A percentile compares a stretch with the other conserved stretches of the same genome.
Evolutionary conservation across 2,888 invertebrate genomes (phyloP).

Genomic region (Sphaerophoria taeniata): DNA sequence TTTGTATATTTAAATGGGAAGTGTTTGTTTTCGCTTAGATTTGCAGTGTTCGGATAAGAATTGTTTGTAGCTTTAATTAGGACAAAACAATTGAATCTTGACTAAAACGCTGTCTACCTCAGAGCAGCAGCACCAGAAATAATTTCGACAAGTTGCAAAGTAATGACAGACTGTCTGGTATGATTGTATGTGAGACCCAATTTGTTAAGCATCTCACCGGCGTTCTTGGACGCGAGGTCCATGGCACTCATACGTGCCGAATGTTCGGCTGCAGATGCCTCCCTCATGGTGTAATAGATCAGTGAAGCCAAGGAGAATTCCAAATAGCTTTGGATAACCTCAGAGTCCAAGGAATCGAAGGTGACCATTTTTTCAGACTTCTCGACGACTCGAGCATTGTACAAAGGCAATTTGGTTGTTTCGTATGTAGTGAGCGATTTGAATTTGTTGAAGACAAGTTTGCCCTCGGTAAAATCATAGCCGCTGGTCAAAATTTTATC

Average conservation of each 20-base stretch:
- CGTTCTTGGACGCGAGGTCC: constrained; percentile 99
- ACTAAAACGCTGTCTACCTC: constrained; percentile 76
- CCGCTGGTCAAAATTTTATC: constrained; percentile 90
- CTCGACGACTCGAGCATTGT: constrained; percentile 90
- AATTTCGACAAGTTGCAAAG: constrained; percentile 98
- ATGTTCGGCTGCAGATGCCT: constrained; percentile 98
- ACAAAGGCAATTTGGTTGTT: constrained; percentile 92
- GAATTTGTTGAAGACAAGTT: constrained; percentile 96
- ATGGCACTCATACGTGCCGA: constrained; percentile 99
- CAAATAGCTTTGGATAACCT: constrained; percentile 95
- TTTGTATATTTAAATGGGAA: too few species aligned
- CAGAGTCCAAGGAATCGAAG: constrained; percentile 97
- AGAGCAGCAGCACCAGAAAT: constrained; percentile 98
- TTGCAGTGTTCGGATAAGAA: constrained; percentile 33
- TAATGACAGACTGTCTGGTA: constrained; percentile 99
- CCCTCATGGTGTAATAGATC: constrained; percentile 97
- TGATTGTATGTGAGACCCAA: constrained; percentile 98
- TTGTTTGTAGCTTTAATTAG: constrained; percentile 48
- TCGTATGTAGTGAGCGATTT: constrained; percentile 96
- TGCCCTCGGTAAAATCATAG: constrained; percentile 94
- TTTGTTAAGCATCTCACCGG: constrained; percentile 99
- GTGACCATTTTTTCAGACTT: constrained; percentile 92
- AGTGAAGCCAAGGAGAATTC: constrained; percentile 97
- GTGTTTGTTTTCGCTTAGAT: constrained; percentile 7
- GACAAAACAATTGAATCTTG: constrained; percentile 25